Base-by-base conservation (phyloP, 2,888 invertebrate species). In the Villa cingulata region DNA sequence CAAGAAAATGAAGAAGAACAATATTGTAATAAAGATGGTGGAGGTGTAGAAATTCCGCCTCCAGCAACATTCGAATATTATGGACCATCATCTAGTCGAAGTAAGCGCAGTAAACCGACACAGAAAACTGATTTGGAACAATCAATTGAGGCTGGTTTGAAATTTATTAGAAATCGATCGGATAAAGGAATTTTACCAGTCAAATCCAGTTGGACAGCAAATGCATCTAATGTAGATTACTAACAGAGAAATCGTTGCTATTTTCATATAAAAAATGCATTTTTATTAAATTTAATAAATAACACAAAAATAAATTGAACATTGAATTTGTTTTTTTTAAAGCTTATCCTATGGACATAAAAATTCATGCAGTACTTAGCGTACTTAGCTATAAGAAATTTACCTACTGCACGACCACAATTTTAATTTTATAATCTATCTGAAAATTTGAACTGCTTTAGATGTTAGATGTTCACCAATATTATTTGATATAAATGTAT, bases 11-110 rank as follows among this genome's bases (percentile, higher is more conserved):
- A 49, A 49, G 12, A 42, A 14, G 43, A 37, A 14, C 15, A 41
- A 2, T 40, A 45, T 15, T 39, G 39, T 17, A 46, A 42, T n/a
- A 51, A 51, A 2, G 48, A 37, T 20, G 48, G 46, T 5, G 12
- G 12, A 32, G 71, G 74, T 23, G 70, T 65, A 18, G 79, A 79
- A 65, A 73, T 83, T 54, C 74, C 80, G 9, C 80, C 80, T 9
- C 83, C 83, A 2, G 72, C 80, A 1, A 76, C 76, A 2, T 78
- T 74, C 57, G 77, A 82, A 27, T 80, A 82, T 59, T 77, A 76
- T 56, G 77, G 77, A 0, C 75, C 76, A 10, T 59, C 57, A 34
- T 51, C 48, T 18, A 47, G 37, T 17, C 47, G 52, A 4, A 56
- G 55, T 3, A 50, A 61, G 4, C 45, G 54, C 12, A 50, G 57